phyloP scores from a whole-genome alignment of 1,140 invertebrate species.

The Charaxes varanes region DNA sequence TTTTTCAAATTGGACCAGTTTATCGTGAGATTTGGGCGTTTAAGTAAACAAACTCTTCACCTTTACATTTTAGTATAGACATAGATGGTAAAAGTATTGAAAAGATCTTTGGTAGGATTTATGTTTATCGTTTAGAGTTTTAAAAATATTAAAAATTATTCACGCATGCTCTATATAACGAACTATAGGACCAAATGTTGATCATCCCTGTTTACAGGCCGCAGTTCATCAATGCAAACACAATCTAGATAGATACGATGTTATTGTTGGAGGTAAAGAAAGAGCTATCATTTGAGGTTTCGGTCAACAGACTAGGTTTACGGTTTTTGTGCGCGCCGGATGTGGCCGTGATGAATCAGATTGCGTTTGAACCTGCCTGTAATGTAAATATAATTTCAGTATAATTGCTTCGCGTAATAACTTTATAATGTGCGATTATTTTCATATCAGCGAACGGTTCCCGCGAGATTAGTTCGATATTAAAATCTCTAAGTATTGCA shows the following conservation, averaged over 20 bases:
- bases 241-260: constrained; percentile 36
- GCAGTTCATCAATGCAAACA: constrained; percentile 43
- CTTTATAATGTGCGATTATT: constrained; percentile 23
- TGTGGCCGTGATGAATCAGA: constrained; percentile 36
- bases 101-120: too few species aligned
- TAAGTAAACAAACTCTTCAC: too few species aligned
- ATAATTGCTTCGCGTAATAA: constrained; percentile 47
- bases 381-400: constrained; percentile 55
- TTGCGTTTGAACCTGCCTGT: constrained; percentile 26
- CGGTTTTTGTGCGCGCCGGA: constrained; percentile 55
- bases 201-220: constrained; percentile 18
- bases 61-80: too few species aligned
- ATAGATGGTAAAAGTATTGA: too few species aligned
- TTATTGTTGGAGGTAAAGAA: constrained; percentile 34
- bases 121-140: too few species aligned
- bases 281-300: constrained; percentile 56
- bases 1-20: too few species aligned
- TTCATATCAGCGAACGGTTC: constrained; percentile 18
- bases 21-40: too few species aligned
- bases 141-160: too few species aligned
- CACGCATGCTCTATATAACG: too few species aligned
- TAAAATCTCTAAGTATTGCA: too few species aligned
- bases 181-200: too few species aligned
- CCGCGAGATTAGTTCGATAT: too few species aligned
- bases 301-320: constrained; percentile 29